Conservation (phyloP, 2,113 vertebrate genomes). For the Hemiprocne comata region DNA sequence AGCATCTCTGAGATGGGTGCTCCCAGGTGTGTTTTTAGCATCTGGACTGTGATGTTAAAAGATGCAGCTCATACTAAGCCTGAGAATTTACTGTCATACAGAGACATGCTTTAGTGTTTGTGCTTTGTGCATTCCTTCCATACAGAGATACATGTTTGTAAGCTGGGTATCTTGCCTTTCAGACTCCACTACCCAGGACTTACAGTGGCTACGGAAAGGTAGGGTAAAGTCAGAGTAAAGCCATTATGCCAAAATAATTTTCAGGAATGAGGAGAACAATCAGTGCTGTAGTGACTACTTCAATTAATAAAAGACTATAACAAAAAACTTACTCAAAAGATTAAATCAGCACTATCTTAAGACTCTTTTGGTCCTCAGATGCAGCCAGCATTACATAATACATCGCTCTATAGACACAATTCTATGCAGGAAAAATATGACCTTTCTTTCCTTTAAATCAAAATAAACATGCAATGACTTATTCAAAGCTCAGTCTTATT, state of each 20-base stretch:
- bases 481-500: constrained; percentile 54
- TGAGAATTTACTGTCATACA: neutral
- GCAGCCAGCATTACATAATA: neutral
- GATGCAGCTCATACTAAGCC: neutral
- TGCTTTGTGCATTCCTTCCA: neutral
- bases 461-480: constrained; percentile 57
- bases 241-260: constrained; percentile 42
- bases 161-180: neutral
- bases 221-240: constrained; percentile 31
- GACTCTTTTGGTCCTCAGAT: neutral
- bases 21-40: neutral
- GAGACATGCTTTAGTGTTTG: neutral
- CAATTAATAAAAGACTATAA: constrained; percentile 20
- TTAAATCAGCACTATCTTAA: neutral
- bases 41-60: neutral
- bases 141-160: neutral
- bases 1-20: neutral
- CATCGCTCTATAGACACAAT: neutral
- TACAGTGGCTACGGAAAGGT: neutral
- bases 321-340: neutral
- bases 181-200: neutral
- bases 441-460: constrained; percentile 64
- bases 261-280: constrained; percentile 9
- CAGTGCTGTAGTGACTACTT: neutral
- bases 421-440: constrained; percentile 27